Conservation (phyloP, 1,140 invertebrate species). For the Scaptodrosophila lebanonensis region DNA sequence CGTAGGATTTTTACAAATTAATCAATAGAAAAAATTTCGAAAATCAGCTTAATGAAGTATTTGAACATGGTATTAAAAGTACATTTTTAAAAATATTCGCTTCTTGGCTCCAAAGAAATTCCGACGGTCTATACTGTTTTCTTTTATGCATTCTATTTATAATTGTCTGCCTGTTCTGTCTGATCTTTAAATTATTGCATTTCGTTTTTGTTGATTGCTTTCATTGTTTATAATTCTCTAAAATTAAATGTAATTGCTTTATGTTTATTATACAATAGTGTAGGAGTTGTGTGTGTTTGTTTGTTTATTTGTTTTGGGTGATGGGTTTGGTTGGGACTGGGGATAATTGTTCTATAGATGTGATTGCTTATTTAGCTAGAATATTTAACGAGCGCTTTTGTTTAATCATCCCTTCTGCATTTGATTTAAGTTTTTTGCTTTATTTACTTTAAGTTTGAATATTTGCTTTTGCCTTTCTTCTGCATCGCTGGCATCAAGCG, state of each 20-base stretch:
- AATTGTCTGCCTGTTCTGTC: constrained; percentile 24
- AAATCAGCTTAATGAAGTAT: constrained; percentile 58
- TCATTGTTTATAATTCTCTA: constrained; percentile 55
- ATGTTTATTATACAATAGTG: constrained; percentile 61
- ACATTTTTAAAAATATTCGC: constrained; percentile 52
- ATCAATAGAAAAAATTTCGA: constrained; percentile 47
- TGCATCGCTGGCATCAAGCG: constrained; percentile 25
- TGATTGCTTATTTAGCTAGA: constrained; percentile 53
- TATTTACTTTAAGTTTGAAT: constrained; percentile 9
- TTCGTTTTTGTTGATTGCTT: constrained; percentile 33
- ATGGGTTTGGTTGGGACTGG: constrained; percentile 16
- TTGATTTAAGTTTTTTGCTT: constrained; percentile 15
- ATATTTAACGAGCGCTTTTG: constrained; percentile 45
- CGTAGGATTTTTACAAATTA: constrained; percentile 58
- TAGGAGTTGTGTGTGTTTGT: constrained; percentile 12
- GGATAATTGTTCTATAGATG: constrained; percentile 71
- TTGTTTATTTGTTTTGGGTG: constrained; percentile 1
- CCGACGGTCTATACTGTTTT: constrained; percentile 19
- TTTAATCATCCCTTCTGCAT: constrained; percentile 32
- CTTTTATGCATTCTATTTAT: constrained; percentile 27
- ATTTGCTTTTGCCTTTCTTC: constrained; percentile 1
- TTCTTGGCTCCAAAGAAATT: constrained; percentile 60
- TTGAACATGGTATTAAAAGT: constrained; percentile 65
- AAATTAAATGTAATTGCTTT: constrained; percentile 62
- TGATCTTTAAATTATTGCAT: constrained; percentile 33